phyloP scores from a whole-genome alignment of 2,888 invertebrate species.

The Adineta ricciae region DNA sequence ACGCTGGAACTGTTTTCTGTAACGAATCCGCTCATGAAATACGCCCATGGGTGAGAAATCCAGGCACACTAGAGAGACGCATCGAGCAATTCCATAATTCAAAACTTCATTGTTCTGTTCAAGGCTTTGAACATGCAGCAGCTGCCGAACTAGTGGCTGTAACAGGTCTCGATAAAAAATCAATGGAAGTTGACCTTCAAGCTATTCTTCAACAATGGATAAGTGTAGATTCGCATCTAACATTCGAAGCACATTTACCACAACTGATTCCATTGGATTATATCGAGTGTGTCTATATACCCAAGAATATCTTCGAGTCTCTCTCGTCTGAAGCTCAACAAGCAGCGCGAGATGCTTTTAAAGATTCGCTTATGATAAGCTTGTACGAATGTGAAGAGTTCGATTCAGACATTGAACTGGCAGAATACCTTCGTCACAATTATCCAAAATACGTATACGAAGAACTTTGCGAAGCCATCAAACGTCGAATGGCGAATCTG shows the following conservation, averaged over 20 bases:
- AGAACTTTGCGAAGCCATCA: neutral
- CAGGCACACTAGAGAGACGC: neutral
- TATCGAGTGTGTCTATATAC: neutral
- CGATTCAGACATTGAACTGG: neutral
- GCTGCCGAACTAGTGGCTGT: neutral
- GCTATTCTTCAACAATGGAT: neutral
- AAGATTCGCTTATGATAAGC: neutral
- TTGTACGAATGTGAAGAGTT: neutral
- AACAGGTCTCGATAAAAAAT: neutral
- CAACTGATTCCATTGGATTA: neutral
- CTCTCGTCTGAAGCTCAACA: neutral
- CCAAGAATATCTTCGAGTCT: neutral
- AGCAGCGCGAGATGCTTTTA: neutral
- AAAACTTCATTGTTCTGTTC: neutral
- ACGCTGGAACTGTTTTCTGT: neutral
- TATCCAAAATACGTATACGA: neutral
- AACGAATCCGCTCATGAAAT: neutral
- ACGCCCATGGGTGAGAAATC: neutral
- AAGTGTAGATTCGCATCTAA: neutral
- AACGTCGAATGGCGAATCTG: neutral
- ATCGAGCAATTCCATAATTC: neutral
- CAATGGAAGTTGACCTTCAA: neutral
- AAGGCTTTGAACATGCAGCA: neutral
- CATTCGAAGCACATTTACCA: neutral
- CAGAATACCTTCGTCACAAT: neutral